Base-by-base conservation (phyloP, 2,797 vertebrate genomes). In the Valencia hispanica region DNA sequence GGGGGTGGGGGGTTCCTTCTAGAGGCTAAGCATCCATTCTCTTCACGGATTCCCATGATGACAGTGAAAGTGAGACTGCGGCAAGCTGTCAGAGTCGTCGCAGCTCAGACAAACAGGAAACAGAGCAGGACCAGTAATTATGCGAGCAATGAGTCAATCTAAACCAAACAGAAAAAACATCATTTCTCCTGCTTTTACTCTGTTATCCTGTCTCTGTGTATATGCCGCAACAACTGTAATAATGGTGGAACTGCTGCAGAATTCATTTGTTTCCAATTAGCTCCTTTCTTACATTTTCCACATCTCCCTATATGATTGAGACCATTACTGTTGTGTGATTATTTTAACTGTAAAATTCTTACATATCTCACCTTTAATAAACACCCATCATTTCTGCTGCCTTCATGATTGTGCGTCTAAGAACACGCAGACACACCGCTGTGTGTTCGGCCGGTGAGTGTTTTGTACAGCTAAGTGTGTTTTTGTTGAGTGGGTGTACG, bases 1-100 rank as follows among this genome's bases (percentile, higher is more conserved):
- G n/a, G n/a, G n/a, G n/a, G n/a, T n/a, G n/a, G 63, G 7, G 2
- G 61, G 20, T 47, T 68, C 66, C 47, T 68, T 45, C 10, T 41
- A 6, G 6, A 17, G n/a, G n/a, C n/a, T 30, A n/a, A 11, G 66
- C 66, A 27, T 47, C 66, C 27, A 10, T 30, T 32, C 4, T 30
- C 47, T 50, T 70, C 45, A 34, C 18, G 15, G 9, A 50, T 8
- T 3, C 22, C 65, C 15, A 43, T 15, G 45, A 32, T 32, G 18
- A 50, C n/a, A 34, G 43, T 69, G 45, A 69, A 69, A 69, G 30
- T 51, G 68, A 50, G 68, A 70, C 68, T 25, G 47, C 36, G 10
- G 20, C 45, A 48, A 22, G 9, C 27, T 48, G 47, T 25, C 68
- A 6, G 27, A 3, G 34, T 17, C 61, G n/a, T n/a, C 7, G 36